Conservation (phyloP, 2,888 invertebrate species). For the Xiphydria camelus region DNA sequence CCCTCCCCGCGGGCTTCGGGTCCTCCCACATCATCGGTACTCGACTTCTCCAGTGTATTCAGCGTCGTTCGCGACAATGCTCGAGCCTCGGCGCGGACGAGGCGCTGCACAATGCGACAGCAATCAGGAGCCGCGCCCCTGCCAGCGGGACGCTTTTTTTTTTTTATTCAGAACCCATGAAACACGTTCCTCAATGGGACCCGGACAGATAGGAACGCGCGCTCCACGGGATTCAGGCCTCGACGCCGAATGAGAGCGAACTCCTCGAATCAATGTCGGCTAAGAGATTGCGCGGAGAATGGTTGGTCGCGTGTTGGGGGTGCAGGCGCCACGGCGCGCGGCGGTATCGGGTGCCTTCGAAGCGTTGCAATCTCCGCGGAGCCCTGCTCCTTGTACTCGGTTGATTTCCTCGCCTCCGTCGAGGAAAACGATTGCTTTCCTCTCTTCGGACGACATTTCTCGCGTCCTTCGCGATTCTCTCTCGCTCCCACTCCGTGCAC, state of each 20-base stretch:
- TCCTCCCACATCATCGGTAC: slow-evolving; percentile 42
- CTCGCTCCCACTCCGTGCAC: no score
- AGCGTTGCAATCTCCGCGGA: no score
- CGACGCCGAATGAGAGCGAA: slow-evolving; percentile 11
- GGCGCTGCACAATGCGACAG: slow-evolving; percentile 54
- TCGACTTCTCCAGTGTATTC: slow-evolving; percentile 31
- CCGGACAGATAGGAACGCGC: slow-evolving; percentile 14
- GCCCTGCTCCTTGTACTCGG: no score
- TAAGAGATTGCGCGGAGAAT: background rate
- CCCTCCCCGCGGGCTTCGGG: slow-evolving; percentile 21
- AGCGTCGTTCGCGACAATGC: slow-evolving; percentile 38
- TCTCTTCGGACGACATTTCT: no score
- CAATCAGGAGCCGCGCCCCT: slow-evolving; percentile 56
- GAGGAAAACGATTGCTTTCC: no score
- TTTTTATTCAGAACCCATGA: slow-evolving; percentile 27
- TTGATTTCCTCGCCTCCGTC: no score
- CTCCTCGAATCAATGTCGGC: slow-evolving; percentile 6
- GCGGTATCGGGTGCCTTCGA: no score
- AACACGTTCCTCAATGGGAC: slow-evolving; percentile 30
- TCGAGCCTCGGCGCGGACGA: slow-evolving; percentile 35
- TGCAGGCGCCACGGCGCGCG: no score
- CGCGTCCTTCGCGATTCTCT: no score
- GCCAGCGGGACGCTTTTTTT: slow-evolving; percentile 42
- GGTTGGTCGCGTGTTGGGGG: no score
- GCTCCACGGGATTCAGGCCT: slow-evolving; percentile 22